Conservation (phyloP, 2,888 invertebrate species). For the Andrena hattorfiana region DNA sequence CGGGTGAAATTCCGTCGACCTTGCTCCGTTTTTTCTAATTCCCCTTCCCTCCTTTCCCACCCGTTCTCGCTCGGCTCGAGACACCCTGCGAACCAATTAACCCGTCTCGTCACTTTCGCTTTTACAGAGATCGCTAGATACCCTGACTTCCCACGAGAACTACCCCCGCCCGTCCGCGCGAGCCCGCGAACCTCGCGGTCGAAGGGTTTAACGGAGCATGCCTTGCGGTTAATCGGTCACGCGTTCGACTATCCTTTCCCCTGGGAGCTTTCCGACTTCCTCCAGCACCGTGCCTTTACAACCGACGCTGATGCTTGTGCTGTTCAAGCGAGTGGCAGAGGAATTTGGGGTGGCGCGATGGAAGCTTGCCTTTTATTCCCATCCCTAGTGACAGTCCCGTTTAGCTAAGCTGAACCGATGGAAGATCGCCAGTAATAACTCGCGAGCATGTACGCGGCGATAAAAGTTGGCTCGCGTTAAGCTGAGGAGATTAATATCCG, state of each 20-base stretch:
- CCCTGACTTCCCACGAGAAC: not conserved
- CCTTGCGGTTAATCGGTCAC: conserved; percentile 1
- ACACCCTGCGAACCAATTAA: conserved; percentile 29
- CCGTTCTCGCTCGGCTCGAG: conserved; percentile 1
- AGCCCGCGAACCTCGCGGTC: conserved; percentile 5
- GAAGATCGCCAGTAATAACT: too few species aligned
- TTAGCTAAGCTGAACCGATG: too few species aligned
- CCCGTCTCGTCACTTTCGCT: conserved; percentile 44
- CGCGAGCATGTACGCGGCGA: not conserved
- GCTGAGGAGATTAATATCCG: not conserved
- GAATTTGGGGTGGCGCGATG: too few species aligned
- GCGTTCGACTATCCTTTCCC: conserved; percentile 13
- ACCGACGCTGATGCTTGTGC: too few species aligned
- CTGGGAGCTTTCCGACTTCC: not conserved
- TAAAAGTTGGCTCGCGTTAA: not conserved
- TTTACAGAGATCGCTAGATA: conserved; percentile 21
- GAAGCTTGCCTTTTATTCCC: too few species aligned
- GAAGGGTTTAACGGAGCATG: conserved; percentile 40
- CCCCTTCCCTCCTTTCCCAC: conserved; percentile 4
- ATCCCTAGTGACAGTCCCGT: too few species aligned
- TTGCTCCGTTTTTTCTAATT: conserved; percentile 17
- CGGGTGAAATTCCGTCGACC: conserved; percentile 15
- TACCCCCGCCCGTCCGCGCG: not conserved
- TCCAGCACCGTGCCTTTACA: not conserved
- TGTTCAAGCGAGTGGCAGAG: too few species aligned